Evolutionary conservation across 1,140 invertebrate species (phyloP), one percentile per base, ranked within the genome.

Genomic region (Drosophila trapezifrons): DNA sequence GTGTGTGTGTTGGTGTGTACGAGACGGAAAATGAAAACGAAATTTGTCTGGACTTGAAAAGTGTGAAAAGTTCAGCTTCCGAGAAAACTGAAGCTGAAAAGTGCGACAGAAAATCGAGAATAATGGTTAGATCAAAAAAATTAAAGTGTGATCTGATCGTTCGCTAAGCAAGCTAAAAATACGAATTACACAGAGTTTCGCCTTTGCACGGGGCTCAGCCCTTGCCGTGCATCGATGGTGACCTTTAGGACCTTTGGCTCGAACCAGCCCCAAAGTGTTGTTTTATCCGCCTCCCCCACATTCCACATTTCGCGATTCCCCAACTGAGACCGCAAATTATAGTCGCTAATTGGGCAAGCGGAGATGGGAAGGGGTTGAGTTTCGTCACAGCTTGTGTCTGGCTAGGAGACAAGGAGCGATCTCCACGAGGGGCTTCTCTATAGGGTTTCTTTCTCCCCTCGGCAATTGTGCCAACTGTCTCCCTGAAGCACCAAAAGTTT

Each of bases 401-500:
- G 22, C 59, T 9, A 55, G 46, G 46, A 47, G 35, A 18, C 25
- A 59, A 45, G 46, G 51, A 57, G 27, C 54, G 32, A 63, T 42
- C 18, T 45, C 42, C 71, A 57, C 17, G 43, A 78, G 18, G 59
- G 83, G 76, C 75, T 86, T 87, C 79, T 59, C 59, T 45, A 60
- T 89, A 89, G 55, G 83, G 83, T 86, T 86, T 54, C 51, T 32
- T 54, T 87, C 60, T 18, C 27, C 49, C 40, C 43, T 54, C 18
- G 18, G 18, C 29, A 54, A 54, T 52, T 52, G 17, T 35, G 17
- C 47, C 82, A 86, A 86, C 82, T 87, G 67, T 57, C 65, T 38
- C n/a, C 10, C 18, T 25, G 65, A 57, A 71, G 67, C 67, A 57
- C 20, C 32, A 46, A 56, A 62, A 64, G 49, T 35, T 76, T 13